Base-by-base conservation (phyloP, 2,888 invertebrate species). In the Apodemia zela region DNA sequence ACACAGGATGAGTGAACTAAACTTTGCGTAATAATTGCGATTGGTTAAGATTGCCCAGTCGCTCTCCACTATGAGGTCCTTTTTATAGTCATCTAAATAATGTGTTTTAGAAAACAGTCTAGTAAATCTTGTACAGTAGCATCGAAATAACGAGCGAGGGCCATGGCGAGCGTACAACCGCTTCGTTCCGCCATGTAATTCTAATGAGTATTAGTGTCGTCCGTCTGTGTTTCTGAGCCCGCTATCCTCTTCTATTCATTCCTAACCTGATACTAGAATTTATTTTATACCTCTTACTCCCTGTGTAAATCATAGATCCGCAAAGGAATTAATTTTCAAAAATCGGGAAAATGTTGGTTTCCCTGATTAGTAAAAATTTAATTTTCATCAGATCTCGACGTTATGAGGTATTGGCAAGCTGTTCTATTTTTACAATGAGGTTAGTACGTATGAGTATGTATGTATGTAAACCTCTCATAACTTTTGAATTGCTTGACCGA, bases 181-280 rank as follows among this genome's bases (percentile, higher is more conserved):
- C 73, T 75, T 75, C 80, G 85, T 86, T 84, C 84, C 85, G 86
- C 77, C 84, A 89, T 90, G 90, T 89, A 89, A 90, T 88, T 90
- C 89, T 90, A 90, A 90, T 90, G 90, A 90, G 89, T 87, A 89
- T 89, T 89, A 89, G 85, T 82, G 84, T 84, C 84, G 81, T 82
- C 77, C 82, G 79, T 84, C 84, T 78, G 74, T 76, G 65, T 61
- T 64, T 61, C 67, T 63, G 63, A 62, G 65, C 60, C 64, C 66
- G 61, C 47, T 59, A 60, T 59, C 64, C 66, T 68, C 68, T 63
- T 66, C 60, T 68, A 63, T 54, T 64, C 66, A 65, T 61, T 69
- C 61, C 63, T 60, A 64, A 65, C 64, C 67, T 66, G 65, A 65
- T 67, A 67, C 66, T 63, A 38, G 42, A 63, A 60, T 66, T 66